Evolutionary conservation across 2,888 invertebrate species (phyloP).

Genomic region (Drosophila neotestacea): DNA sequence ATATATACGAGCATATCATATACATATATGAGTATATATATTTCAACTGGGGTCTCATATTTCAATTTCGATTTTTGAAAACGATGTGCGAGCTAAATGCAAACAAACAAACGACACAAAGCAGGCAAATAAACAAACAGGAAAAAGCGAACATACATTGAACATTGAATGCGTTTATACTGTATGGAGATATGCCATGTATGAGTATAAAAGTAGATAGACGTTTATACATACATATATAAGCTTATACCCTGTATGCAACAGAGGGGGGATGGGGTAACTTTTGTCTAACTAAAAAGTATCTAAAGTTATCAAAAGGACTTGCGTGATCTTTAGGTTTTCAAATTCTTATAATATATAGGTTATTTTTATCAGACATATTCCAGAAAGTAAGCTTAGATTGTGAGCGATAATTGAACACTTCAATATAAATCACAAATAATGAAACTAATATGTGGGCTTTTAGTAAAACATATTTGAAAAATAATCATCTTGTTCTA

Average conservation of each 20-base stretch:
- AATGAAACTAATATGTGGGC: too few species aligned
- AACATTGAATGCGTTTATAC: constrained; percentile 58
- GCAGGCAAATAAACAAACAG: constrained; percentile 58
- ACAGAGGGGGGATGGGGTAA: too few species aligned
- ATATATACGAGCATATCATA: background rate
- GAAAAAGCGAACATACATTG: constrained; percentile 5
- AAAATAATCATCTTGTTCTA: too few species aligned
- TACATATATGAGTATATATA: constrained; percentile 13
- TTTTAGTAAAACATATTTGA: too few species aligned
- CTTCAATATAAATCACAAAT: too few species aligned
- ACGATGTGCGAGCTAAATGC: constrained; percentile 72
- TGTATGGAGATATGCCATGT: constrained; percentile 36
- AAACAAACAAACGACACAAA: constrained; percentile 47
- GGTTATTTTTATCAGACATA: too few species aligned
- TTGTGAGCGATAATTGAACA: too few species aligned
- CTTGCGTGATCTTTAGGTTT: too few species aligned
- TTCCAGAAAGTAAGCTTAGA: too few species aligned
- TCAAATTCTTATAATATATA: too few species aligned
- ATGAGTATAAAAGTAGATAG: constrained; percentile 13
- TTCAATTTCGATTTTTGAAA: constrained; percentile 79
- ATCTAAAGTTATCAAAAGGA: too few species aligned
- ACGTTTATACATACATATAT: background rate
- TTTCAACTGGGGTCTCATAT: constrained; percentile 65
- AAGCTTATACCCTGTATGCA: constrained; percentile 17
- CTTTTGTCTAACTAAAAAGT: too few species aligned